Conservation (phyloP, 2,113 vertebrate species). For the Recurvirostra avosetta region DNA sequence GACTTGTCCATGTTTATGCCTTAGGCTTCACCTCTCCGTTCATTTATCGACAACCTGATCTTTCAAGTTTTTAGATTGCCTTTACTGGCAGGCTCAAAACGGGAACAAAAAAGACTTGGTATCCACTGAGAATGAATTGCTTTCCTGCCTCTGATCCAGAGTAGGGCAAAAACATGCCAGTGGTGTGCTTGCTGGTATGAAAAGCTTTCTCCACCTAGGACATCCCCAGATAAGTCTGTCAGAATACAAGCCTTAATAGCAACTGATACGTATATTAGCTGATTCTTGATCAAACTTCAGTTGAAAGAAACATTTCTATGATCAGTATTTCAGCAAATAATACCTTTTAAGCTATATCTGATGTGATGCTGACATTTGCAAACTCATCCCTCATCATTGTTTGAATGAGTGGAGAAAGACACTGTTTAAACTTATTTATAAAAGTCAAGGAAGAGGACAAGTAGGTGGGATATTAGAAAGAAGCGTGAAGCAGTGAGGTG, state of each 20-base stretch:
- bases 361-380: background rate
- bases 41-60: background rate
- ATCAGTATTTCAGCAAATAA: background rate
- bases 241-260: background rate
- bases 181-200: background rate
- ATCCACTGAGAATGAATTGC: background rate
- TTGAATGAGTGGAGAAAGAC: background rate
- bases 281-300: background rate
- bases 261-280: background rate
- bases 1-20: background rate
- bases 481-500: background rate
- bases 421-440: background rate
- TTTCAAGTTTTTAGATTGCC: background rate
- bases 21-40: background rate
- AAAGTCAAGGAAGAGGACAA: background rate
- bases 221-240: background rate
- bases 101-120: background rate
- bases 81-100: background rate
- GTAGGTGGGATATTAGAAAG: background rate
- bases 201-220: background rate
- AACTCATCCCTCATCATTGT: background rate
- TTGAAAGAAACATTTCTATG: background rate
- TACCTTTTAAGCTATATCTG: background rate
- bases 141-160: background rate
- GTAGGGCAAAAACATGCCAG: background rate